These are phyloP conservation scores for Gobiocypris rarus DNA, from an alignment of 2,113 vertebrate genomes.

Conservation along the genomic window DNA sequence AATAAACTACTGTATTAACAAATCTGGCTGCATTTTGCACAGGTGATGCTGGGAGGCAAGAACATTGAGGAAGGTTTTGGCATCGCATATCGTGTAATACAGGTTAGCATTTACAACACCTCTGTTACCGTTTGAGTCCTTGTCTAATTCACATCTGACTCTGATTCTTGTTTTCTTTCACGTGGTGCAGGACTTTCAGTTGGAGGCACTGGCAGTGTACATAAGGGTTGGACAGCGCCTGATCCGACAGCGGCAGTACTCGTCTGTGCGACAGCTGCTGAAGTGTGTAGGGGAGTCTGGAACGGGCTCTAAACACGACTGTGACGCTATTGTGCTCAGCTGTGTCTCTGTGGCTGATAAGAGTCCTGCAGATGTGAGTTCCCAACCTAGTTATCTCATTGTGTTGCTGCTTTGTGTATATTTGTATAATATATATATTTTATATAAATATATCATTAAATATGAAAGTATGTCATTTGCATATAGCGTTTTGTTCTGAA, in stretches of 20 bases:
- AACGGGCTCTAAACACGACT: constrained; percentile 86
- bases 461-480: not conserved
- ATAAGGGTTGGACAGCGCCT: constrained; percentile 85
- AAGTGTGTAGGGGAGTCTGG: constrained; percentile 96
- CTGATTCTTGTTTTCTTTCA: not conserved
- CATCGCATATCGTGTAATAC: constrained; percentile 94
- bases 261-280: constrained; percentile 88
- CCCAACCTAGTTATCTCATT: not conserved
- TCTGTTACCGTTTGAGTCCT: not conserved
- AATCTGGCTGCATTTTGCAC: not conserved
- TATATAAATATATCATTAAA: not conserved
- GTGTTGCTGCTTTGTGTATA: not conserved
- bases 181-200: constrained; percentile 88
- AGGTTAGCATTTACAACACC: constrained; percentile 75
- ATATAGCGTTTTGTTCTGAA: too few species aligned
- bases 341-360: constrained; percentile 85
- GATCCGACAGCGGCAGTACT: constrained; percentile 82
- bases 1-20: not conserved
- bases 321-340: constrained; percentile 89
- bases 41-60: constrained; percentile 98
- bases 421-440: not conserved
- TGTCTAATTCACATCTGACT: not conserved
- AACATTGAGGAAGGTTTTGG: constrained; percentile 98
- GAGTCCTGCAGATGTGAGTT: constrained; percentile 83
- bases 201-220: constrained; percentile 89